phyloP scores from a whole-genome alignment of 1,140 invertebrate genomes.

The Drosophila pallidifrons region DNA sequence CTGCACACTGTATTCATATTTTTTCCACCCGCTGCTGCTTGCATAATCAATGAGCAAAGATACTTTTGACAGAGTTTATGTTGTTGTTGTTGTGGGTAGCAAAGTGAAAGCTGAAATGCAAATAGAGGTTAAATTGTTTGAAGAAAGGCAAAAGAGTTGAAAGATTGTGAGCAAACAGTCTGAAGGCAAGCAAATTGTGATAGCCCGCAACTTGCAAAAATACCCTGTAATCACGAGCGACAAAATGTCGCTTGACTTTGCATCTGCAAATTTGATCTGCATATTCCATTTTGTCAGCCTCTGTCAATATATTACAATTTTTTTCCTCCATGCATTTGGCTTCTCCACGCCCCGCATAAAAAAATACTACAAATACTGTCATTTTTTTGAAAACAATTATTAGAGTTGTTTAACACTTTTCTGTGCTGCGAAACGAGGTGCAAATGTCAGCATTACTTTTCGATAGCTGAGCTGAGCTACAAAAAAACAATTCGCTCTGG shows the following conservation, averaged over 20 bases:
- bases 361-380: neutral
- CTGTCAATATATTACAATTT: neutral
- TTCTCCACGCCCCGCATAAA: neutral
- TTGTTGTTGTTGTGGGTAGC: neutral
- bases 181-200: neutral
- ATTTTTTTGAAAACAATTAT: slow-evolving; percentile 3
- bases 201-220: neutral
- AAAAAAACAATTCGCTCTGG: slow-evolving; percentile 1
- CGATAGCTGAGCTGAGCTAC: neutral
- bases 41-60: neutral
- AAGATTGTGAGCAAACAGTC: neutral
- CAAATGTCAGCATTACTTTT: slow-evolving; percentile 26
- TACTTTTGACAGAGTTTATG: neutral
- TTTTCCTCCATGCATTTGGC: neutral
- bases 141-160: neutral
- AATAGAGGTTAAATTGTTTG: slow-evolving; percentile 7
- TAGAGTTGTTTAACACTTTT: slow-evolving; percentile 18
- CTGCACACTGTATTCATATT: neutral
- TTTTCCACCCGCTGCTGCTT: neutral
- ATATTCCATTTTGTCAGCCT: neutral
- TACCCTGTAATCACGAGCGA: neutral
- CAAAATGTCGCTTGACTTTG: neutral
- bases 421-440: slow-evolving; percentile 23
- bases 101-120: slow-evolving; percentile 3
- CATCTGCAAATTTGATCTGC: neutral